Evolutionary conservation across 2,797 vertebrate genomes (phyloP), one percentile per base, ranked within the genome.

Genomic region (Phrynocephalus vlangalii): DNA sequence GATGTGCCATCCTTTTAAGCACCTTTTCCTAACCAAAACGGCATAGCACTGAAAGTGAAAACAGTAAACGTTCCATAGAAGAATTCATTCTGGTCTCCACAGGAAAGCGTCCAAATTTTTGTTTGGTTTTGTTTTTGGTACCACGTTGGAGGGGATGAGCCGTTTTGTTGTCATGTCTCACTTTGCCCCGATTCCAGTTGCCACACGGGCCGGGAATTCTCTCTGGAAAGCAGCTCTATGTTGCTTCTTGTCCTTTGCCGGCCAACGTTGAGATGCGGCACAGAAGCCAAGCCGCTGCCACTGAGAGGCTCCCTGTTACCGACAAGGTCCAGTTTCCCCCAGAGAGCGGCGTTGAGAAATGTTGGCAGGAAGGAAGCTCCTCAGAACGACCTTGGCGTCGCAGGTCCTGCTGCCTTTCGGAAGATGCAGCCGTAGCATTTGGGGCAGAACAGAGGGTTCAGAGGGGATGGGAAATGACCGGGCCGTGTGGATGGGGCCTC

Each of bases 1-100:
- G 33, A 8, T 6, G n/a, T 0, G 13, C 18, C 30, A 13, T 16
- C n/a, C 71, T 67, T 18, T 70, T 7, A 67, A 48, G 66, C 50
- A 52, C 71, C 70, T 81, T 63, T n/a, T n/a, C 50, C 63, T 48
- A 33, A 33, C 44, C 84, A 86, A 68, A 86, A 33, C 76, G 2
- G 20, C 33, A 26, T 18, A 10, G 72, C 1, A 8, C 56, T 66
- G 30, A 66, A 66, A 28, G 33, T 6, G 3, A 24, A 5, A 15
- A 15, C 44, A 28, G 20, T 3, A 44, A 67, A 52, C 30, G 38
- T 30, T 10, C 28, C 28, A 26, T 70, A 9, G 24, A 70, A 50
- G 7, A n/a, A 33, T 48, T 56, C 2, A 1, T 50, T 15, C 48
- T 30, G 6, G 28, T 20, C 18, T 26, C 48, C 8, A 30, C 63